Evolutionary conservation across 2,888 invertebrate species (phyloP), one percentile per base, ranked within the genome.

Genomic region (Xanthia icteritia): DNA sequence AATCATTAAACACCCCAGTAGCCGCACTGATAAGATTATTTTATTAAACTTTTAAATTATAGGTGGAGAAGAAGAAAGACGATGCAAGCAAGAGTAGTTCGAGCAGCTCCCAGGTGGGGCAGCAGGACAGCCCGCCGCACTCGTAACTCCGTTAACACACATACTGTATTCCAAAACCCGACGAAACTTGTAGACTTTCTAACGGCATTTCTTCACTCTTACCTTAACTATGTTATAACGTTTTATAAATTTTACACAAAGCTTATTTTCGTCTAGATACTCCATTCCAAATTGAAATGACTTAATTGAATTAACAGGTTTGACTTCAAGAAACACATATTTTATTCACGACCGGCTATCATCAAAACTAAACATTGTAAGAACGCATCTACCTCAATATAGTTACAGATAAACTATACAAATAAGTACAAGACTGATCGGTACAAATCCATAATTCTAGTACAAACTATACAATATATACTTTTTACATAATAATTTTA

Each of bases 341-440:
- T 77, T 71, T 75, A 39, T 65, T 74, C 58, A 68, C 23, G 13
- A 70, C 39, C 75, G 70, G 56, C 67, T 58, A 56, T 74, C 58
- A 73, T 64, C 45, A 58, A 82, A 66, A 58, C 54, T 66, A 60
- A 70, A 79, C 31, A 71, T 31, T 73, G 42, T 76, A 79, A 70
- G 67, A 82, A 84, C 77, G 77, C 79, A 85, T 82, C 90, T 95
- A 96, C 95, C 95, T 95, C 95, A 93, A 90, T 90, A 88, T 87
- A 89, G 86, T 89, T 88, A 88, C 92, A 92, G 89, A 88, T 90
- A 86, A 88, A 90, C 90, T 90, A 88, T 90, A 90, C 86, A 91
- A 92, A 88, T 90, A 92, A 93, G 91, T 89, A 92, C 91, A 96
- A 96, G 96, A 96, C 96, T 96, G 96, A 96, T 93, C 92, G 92